These are phyloP conservation scores for Cosmia trapezina DNA, from an alignment of 2,888 invertebrate species.

Conservation along the genomic window DNA sequence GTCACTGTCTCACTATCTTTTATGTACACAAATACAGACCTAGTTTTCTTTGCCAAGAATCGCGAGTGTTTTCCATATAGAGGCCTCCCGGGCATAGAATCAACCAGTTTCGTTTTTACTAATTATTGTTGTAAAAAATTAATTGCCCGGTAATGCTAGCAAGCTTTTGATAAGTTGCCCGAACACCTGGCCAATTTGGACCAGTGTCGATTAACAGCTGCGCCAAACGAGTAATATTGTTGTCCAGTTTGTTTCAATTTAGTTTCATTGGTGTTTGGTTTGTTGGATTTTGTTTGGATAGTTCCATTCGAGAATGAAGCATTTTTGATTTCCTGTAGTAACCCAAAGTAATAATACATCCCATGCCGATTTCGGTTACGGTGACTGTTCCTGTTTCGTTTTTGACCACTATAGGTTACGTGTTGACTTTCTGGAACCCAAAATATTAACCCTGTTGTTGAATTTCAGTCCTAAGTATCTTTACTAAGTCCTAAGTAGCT, in stretches of 20 bases:
- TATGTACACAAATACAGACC: neutral
- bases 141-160: conserved; percentile 42
- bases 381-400: neutral
- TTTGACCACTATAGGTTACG: too few species aligned
- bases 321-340: neutral
- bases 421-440: neutral
- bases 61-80: conserved; percentile 13
- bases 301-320: neutral
- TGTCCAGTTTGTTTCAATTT: conserved; percentile 21
- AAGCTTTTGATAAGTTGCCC: conserved; percentile 22
- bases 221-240: conserved; percentile 24
- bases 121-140: conserved; percentile 53
- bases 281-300: conserved; percentile 27
- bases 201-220: conserved; percentile 34
- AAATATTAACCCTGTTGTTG: neutral
- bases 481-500: neutral
- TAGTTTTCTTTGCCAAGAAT: conserved; percentile 33
- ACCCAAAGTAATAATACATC: neutral
- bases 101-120: conserved; percentile 37
- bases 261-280: conserved; percentile 46
- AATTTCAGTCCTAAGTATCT: neutral
- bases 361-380: too few species aligned
- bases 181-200: conserved; percentile 53
- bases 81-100: conserved; percentile 20
- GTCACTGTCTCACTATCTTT: neutral